These are phyloP conservation scores for Cirrhinus mrigala DNA, from an alignment of 2,797 vertebrate species.

Conservation along the genomic window DNA sequence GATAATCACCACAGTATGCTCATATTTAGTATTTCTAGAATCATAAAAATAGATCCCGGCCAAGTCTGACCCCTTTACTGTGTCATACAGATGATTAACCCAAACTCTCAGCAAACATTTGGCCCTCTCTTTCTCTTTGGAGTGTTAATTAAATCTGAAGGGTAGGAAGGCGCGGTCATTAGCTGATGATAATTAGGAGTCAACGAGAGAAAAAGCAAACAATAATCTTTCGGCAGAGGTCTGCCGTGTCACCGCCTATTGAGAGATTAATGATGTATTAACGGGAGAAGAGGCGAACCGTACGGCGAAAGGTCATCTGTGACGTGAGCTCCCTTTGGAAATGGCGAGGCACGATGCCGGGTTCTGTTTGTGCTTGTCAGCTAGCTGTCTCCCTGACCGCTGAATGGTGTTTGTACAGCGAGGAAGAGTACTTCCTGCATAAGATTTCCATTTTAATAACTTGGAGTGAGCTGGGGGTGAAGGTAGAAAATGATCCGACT, in stretches of 20 bases:
- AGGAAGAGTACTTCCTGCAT: slow-evolving; percentile 19
- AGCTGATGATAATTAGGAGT: slow-evolving; percentile 56
- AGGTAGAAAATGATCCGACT: neutral
- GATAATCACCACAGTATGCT: slow-evolving; percentile 10
- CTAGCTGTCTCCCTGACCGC: neutral
- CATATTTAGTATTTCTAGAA: slow-evolving; percentile 25
- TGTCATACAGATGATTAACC: slow-evolving; percentile 46
- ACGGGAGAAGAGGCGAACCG: slow-evolving; percentile 35
- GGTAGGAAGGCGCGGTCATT: slow-evolving; percentile 53
- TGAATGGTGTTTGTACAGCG: slow-evolving; percentile 23
- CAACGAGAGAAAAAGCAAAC: slow-evolving; percentile 52
- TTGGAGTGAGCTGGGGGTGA: neutral
- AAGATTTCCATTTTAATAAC: slow-evolving; percentile 34
- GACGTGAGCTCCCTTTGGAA: slow-evolving; percentile 28
- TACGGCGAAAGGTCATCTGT: slow-evolving; percentile 47
- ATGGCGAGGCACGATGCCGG: neutral
- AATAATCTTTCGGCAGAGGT: slow-evolving; percentile 42
- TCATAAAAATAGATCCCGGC: slow-evolving; percentile 23
- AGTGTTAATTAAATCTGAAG: slow-evolving; percentile 57
- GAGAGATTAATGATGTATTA: slow-evolving; percentile 58
- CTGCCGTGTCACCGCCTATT: slow-evolving; percentile 41
- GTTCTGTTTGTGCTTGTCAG: slow-evolving; percentile 37
- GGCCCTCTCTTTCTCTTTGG: slow-evolving; percentile 45
- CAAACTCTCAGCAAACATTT: slow-evolving; percentile 45
- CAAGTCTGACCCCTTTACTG: slow-evolving; percentile 19